Base-by-base conservation (phyloP, 2,888 invertebrate genomes). In the Leucoptera coffeella region DNA sequence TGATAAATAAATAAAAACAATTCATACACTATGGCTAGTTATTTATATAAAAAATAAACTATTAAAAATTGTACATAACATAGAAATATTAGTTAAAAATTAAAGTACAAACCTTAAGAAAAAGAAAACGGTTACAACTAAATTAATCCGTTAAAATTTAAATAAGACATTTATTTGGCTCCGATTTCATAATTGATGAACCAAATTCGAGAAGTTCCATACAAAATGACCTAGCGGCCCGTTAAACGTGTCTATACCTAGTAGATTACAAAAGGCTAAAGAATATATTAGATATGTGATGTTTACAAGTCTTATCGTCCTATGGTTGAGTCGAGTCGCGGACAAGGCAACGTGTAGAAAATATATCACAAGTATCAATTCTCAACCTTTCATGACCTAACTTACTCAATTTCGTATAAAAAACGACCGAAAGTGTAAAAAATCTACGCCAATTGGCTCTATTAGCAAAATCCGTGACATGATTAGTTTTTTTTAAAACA, bases 271-370 rank as follows among this genome's bases (percentile, higher is more conserved):
- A 6, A 17, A 17, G 9, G 9, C 60, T 45, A 62, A 56, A 55
- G 57, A 60, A 52, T 60, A 61, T 57, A 52, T 47, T 40, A 50
- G 56, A 60, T 67, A 67, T 67, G 67, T 67, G 60, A 60, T 56
- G 58, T 58, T 47, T 61, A 59, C 58, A 54, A 45, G 48, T 53
- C 50, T 46, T 25, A 45, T 37, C 30, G 30, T 32, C n/a, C n/a
- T n/a, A n/a, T n/a, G n/a, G n/a, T n/a, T n/a, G n/a, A 17, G 9
- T 17, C 6, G 17, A 7, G 6, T 7, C 17, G 6, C 9, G 6
- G 17, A 17, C 17, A 9, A 17, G 6, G 17, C 6, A 17, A 17
- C 17, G 17, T 17, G 35, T 25, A 25, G 29, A 25, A 31, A 30
- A 32, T 17, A 38, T 38, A 43, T 41, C 38, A 39, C 40, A 41